Base-by-base conservation (phyloP, 2,113 vertebrate species). In the Poeciliopsis turrubarensis region DNA sequence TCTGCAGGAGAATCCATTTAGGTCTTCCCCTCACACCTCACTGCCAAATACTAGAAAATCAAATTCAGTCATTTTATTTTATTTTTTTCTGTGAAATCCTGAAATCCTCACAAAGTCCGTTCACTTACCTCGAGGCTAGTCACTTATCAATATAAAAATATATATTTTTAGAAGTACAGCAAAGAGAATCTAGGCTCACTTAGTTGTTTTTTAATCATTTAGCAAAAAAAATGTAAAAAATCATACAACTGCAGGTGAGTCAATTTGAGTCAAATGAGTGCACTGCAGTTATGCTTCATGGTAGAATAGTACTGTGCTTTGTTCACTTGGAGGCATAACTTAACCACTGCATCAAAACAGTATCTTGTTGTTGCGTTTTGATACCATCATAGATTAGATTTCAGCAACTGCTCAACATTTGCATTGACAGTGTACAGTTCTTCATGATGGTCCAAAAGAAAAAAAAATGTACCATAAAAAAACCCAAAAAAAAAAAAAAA, bases 1-100 rank as follows among this genome's bases (percentile, higher is more conserved):
- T 81, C 73, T 77, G 68, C 32, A 29, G 37, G 31, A 71, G 60
- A 70, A 68, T 66, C 70, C 62, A 65, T 72, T n/a, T 39, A 14
- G 11, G 39, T 41, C 39, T 41, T 6, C 17, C 30, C 31, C 6
- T 29, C 30, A 64, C 15, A 0, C 51, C 51, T 15, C 39, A 41
- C 14, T 25, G 17, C 51, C 7, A 57, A 57, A 57, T 57, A 57
- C 22, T 57, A n/a, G 22, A 57, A 57, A 57, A 57, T n/a, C 51
- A 57, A 9, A 25, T 57, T 57, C 51, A n/a, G 22, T 2, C 7
- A 11, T 31, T 31, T 31, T 31, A 4, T 31, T 31, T 7, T 29
- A 29, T 34, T 34, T 54, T 22, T 57, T 57, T 25, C 25, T 57
- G 19, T 25, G 51, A 37, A 37, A 37, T 37, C 34, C 2, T 57